phyloP scores from a whole-genome alignment of 1,140 invertebrate species.

The Bacillus rossius region DNA sequence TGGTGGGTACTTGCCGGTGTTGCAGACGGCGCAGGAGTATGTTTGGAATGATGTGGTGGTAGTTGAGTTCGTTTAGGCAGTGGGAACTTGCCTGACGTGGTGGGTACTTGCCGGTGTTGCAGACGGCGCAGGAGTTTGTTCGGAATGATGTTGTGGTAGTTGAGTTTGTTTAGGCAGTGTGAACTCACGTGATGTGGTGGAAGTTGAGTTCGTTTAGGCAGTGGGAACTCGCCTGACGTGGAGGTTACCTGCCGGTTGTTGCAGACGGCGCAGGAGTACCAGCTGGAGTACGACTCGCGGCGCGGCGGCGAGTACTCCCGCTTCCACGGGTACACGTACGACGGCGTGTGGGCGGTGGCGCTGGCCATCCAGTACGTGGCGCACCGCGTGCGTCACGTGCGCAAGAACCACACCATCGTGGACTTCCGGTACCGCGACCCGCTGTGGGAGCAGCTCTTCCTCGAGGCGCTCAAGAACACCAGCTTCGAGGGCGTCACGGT shows the following conservation, averaged over 20 bases:
- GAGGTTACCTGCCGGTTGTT: constrained; percentile 14
- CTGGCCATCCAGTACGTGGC: constrained; percentile 85
- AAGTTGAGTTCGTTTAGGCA: not conserved
- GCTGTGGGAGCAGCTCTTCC: constrained; percentile 82
- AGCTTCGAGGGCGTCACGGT: constrained; percentile 93
- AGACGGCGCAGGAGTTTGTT: constrained; percentile 83
- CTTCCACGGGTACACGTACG: constrained; percentile 96
- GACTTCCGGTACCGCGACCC: constrained; percentile 80
- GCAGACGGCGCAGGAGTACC: constrained; percentile 86
- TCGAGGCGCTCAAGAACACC: constrained; percentile 83
- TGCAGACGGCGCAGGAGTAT: too few species aligned
- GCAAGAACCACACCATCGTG: constrained; percentile 64
- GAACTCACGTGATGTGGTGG: not conserved
- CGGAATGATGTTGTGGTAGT: too few species aligned
- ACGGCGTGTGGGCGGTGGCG: constrained; percentile 95
- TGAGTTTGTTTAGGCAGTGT: too few species aligned
- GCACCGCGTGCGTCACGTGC: constrained; percentile 52
- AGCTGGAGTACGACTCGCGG: constrained; percentile 72
- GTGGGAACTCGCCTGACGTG: not conserved
- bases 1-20: too few species aligned
- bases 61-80: too few species aligned
- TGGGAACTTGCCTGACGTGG: too few species aligned
- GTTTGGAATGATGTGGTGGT: too few species aligned
- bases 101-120: too few species aligned
- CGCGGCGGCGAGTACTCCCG: constrained; percentile 80